Percentiles rank a stretch among this genome's conserved stretches.
Conservation (phyloP, 2,113 vertebrate genomes). For the Oryzias woworae region DNA sequence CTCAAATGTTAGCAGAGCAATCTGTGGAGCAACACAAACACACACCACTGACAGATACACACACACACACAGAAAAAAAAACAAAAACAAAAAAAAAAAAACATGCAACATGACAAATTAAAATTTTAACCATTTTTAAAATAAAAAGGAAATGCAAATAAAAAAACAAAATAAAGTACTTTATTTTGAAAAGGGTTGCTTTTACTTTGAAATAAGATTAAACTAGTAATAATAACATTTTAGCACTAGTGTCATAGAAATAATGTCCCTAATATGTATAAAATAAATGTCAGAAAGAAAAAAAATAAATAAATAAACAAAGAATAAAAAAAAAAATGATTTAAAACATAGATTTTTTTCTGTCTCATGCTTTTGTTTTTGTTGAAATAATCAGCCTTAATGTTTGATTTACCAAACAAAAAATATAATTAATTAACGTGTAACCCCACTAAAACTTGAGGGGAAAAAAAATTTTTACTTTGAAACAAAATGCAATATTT, state of each 20-base stretch:
- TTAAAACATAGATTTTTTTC: too few species aligned
- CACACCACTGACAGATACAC: conserved; percentile 14
- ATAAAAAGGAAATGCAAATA: neutral
- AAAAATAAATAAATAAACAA: neutral
- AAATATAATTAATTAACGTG: neutral
- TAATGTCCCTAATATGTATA: neutral
- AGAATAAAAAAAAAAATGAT: neutral
- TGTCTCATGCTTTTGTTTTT: neutral
- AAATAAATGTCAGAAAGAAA: neutral
- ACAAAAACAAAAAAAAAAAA: conserved; percentile 9
- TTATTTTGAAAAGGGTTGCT: too few species aligned
- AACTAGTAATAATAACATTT: too few species aligned
- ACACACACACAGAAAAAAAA: conserved; percentile 16
- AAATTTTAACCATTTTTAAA: neutral
- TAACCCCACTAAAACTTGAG: neutral
- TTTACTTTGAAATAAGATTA: too few species aligned
- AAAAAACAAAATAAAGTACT: too few species aligned
- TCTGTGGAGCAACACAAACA: conserved; percentile 32
- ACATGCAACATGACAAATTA: conserved; percentile 1
- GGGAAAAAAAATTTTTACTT: neutral
- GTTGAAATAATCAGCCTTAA: conserved; percentile 1
- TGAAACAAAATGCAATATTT: too few species aligned
- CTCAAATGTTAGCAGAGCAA: conserved; percentile 36
- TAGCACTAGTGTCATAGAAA: too few species aligned
- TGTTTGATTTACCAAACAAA: neutral